phyloP scores from a whole-genome alignment of 92 coral and sea anemone species.

The Phenganax marumi region DNA sequence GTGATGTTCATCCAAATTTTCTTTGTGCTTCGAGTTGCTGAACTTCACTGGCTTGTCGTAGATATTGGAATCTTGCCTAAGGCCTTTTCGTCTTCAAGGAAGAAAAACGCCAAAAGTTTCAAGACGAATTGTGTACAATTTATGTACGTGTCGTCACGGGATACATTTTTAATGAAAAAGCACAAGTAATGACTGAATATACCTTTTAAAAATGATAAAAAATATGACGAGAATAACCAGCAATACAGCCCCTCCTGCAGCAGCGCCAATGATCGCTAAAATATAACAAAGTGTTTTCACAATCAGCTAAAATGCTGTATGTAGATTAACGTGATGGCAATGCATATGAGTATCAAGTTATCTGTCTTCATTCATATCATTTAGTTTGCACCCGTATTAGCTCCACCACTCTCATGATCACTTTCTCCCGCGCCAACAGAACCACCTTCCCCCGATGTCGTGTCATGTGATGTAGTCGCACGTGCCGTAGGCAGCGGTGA shows the following conservation, averaged over 20 bases:
- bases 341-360: no score
- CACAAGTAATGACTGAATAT: neutral
- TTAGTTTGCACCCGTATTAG: no score
- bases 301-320: no score
- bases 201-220: slow-evolving; percentile 4
- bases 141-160: neutral
- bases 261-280: slow-evolving; percentile 16
- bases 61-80: neutral
- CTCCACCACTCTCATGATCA: no score
- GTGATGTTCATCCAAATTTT: neutral
- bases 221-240: neutral
- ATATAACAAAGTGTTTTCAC: neutral
- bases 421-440: no score
- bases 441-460: no score
- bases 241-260: neutral
- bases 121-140: neutral
- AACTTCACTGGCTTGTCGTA: neutral
- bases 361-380: no score
- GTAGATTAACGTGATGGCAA: no score
- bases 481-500: neutral
- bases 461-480: no score
- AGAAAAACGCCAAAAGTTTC: no score
- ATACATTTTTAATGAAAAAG: no score
- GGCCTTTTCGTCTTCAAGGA: neutral
- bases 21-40: neutral